These are phyloP conservation scores for Smittia aterrima DNA, from an alignment of 2,888 invertebrate species.

Conservation along the genomic window DNA sequence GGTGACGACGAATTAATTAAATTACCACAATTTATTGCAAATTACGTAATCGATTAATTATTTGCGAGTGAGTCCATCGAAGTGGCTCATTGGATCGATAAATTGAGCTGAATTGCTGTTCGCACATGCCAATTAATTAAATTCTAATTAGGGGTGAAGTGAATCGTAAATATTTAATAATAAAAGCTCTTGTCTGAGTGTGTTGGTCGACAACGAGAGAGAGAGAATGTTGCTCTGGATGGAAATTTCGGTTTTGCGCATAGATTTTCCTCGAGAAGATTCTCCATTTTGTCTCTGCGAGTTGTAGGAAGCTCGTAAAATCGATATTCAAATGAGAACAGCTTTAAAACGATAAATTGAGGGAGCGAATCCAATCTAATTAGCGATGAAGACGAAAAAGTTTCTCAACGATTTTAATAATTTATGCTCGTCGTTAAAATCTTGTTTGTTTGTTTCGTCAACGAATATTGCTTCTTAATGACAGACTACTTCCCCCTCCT, in stretches of 20 bases:
- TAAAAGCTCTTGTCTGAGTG: neutral
- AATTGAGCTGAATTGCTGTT: slow-evolving; percentile 33
- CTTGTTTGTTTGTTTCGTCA: neutral
- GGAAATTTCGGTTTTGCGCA: slow-evolving; percentile 28
- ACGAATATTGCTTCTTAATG: neutral
- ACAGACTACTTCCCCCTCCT: neutral
- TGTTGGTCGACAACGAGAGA: neutral
- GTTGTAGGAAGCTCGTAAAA: neutral
- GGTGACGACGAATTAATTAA: slow-evolving; percentile 34
- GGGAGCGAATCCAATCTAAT: no score
- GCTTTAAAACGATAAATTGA: neutral
- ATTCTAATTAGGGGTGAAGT: slow-evolving; percentile 35
- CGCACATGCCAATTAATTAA: slow-evolving; percentile 26
- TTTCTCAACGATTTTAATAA: no score
- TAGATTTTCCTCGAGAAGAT: slow-evolving; percentile 3
- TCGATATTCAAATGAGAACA: slow-evolving; percentile 23
- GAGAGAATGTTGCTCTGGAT: neutral
- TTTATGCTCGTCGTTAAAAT: no score
- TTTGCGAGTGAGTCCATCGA: slow-evolving; percentile 19
- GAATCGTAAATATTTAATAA: slow-evolving; percentile 38
- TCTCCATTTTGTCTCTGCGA: slow-evolving; percentile 36
- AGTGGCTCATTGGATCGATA: slow-evolving; percentile 20
- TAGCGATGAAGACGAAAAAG: no score
- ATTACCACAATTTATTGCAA: slow-evolving; percentile 3
- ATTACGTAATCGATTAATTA: slow-evolving; percentile 28